phyloP scores from a whole-genome alignment of 2,888 invertebrate species.

The Trachelus iudaicus region DNA sequence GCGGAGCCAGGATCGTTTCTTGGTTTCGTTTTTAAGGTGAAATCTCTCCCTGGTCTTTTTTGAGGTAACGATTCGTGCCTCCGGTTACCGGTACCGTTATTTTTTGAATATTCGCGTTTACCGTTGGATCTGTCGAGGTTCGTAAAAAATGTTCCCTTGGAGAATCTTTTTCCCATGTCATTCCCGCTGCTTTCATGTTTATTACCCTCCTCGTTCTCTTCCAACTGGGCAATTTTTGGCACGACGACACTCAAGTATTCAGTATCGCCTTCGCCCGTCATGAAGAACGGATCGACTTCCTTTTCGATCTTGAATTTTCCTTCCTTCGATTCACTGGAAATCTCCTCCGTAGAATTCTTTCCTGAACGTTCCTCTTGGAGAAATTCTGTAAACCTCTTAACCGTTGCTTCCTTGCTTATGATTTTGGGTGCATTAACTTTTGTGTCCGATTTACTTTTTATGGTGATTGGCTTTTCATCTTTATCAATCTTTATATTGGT shows the following conservation, averaged over 20 bases:
- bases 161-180: constrained; percentile 1
- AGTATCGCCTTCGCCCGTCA: constrained; percentile 39
- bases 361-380: constrained; percentile 31
- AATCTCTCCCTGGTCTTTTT: background rate
- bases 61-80: background rate
- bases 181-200: background rate
- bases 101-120: background rate
- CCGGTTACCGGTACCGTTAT: background rate
- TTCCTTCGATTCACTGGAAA: constrained; percentile 2
- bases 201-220: constrained; percentile 10
- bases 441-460: background rate
- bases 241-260: constrained; percentile 42
- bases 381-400: constrained; percentile 48
- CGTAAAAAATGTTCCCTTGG: constrained; percentile 27
- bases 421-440: constrained; percentile 19
- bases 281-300: constrained; percentile 52
- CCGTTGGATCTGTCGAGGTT: constrained; percentile 20
- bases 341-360: constrained; percentile 7
- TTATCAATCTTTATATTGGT: background rate
- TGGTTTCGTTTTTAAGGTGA: background rate
- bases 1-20: background rate
- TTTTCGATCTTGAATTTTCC: constrained; percentile 29
- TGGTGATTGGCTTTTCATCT: background rate
- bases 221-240: constrained; percentile 24
- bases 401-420: constrained; percentile 46